Percentiles rank a stretch among this genome's conserved stretches.
Evolutionary conservation across 2,888 invertebrate species (phyloP).

Genomic region (Tuberolachnus salignus): DNA sequence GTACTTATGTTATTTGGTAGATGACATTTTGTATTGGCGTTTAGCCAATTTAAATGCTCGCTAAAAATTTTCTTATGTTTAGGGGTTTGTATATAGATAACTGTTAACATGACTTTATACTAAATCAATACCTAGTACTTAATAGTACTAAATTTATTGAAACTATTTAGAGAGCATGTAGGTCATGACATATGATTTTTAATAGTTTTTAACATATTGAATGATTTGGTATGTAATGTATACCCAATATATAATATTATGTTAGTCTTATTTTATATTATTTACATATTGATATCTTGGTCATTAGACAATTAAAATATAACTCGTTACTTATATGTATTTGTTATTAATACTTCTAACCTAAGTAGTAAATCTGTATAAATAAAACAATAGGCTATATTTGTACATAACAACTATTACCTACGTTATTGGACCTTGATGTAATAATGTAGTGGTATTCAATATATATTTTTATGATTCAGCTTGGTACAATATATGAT

Average conservation of each 20-base stretch:
- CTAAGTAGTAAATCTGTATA: constrained; percentile 11
- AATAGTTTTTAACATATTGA: no score
- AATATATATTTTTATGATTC: constrained; percentile 27
- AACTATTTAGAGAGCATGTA: no score
- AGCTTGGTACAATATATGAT: no score
- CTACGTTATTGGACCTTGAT: constrained; percentile 25
- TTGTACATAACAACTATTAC: constrained; percentile 31
- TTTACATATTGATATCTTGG: not conserved
- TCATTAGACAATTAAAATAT: not conserved
- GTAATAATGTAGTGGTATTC: not conserved
- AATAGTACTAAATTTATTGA: no score
- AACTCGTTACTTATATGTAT: not conserved
- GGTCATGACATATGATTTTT: no score
- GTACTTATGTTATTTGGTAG: not conserved
- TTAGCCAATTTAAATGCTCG: not conserved
- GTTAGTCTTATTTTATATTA: not conserved
- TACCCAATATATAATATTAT: not conserved
- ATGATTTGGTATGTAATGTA: not conserved
- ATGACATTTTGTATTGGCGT: constrained; percentile 33
- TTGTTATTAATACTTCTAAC: not conserved
- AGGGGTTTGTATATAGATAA: constrained; percentile 2
- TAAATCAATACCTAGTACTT: no score
- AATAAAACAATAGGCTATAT: constrained; percentile 28
- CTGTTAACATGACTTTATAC: no score
- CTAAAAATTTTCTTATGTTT: constrained; percentile 3